Conservation (phyloP, 2,113 vertebrate species). For the Bubo blakistoni region DNA sequence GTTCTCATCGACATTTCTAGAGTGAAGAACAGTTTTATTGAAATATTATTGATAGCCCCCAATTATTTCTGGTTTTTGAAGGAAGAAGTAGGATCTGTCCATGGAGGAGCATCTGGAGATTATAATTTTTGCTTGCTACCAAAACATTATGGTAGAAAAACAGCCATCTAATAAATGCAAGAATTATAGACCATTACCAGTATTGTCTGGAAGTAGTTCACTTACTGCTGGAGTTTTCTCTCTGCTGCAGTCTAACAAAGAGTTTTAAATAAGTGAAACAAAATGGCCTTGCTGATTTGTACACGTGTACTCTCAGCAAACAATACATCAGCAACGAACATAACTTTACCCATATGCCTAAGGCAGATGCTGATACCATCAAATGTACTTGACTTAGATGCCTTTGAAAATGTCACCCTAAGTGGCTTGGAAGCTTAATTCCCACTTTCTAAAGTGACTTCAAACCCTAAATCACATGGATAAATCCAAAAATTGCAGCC, state of each 20-base stretch:
- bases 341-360: background rate
- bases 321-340: background rate
- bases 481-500: background rate
- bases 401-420: background rate
- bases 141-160: background rate
- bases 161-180: background rate
- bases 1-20: background rate
- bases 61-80: background rate
- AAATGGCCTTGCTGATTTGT: background rate
- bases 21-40: background rate
- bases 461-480: background rate
- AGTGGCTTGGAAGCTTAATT: background rate
- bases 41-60: background rate
- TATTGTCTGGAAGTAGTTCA: background rate
- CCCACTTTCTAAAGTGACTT: background rate
- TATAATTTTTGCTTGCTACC: background rate
- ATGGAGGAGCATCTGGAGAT: background rate
- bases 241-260: background rate
- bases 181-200: background rate
- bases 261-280: background rate
- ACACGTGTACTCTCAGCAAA: background rate
- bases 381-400: background rate
- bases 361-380: background rate
- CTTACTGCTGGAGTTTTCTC: background rate
- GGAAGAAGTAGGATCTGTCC: background rate